These are phyloP conservation scores for Progne subis DNA, from an alignment of 2,113 vertebrate genomes.

Conservation along the genomic window DNA sequence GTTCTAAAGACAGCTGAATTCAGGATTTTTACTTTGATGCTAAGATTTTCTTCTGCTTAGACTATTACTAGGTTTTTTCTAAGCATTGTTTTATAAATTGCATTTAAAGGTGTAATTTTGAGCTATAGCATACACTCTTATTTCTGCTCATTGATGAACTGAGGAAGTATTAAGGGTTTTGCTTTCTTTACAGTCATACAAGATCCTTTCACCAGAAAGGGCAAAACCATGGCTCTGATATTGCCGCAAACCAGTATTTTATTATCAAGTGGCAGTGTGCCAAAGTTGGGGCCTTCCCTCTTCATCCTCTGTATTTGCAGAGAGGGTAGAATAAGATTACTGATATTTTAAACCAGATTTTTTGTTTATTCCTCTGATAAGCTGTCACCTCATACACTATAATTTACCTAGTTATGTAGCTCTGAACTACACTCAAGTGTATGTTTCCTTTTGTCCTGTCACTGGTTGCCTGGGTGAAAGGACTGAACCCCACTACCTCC, in stretches of 20 bases:
- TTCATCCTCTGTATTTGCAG: not conserved
- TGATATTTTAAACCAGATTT: not conserved
- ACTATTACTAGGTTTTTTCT: not conserved
- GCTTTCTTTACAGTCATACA: not conserved
- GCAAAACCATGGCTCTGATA: not conserved
- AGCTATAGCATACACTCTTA: not conserved
- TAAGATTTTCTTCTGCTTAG: not conserved
- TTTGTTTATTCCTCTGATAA: not conserved
- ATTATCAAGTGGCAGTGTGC: fast-evolving
- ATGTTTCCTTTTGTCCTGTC: not conserved
- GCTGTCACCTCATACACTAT: not conserved
- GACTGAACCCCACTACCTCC: too few relatives aligned
- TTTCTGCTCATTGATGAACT: not conserved
- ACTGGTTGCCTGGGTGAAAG: not conserved
- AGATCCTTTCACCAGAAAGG: not conserved
- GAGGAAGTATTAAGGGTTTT: not conserved
- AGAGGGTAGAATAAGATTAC: not conserved
- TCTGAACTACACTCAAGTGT: not conserved
- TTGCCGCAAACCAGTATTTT: not conserved
- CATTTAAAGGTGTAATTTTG: not conserved
- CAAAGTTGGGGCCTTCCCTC: not conserved
- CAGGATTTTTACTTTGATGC: not conserved
- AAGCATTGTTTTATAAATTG: not conserved
- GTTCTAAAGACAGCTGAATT: not conserved
- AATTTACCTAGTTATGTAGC: not conserved